A percentile compares a stretch with the other conserved stretches of the same genome.
Conservation (phyloP, 2,888 invertebrate species). For the Eretmocerus hayati region DNA sequence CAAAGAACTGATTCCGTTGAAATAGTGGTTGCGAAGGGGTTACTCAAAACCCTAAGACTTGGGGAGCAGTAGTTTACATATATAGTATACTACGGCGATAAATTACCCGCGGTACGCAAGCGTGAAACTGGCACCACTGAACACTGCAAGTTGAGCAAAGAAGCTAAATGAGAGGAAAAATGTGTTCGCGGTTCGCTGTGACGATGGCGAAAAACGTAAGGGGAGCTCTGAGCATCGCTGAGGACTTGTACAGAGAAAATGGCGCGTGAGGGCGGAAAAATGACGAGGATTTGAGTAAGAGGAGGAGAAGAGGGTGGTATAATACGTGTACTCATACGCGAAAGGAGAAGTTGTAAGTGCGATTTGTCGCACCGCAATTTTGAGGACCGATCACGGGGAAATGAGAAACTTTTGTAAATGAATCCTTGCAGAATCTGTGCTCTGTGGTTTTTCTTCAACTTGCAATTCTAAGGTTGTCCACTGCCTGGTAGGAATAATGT, state of each 20-base stretch:
- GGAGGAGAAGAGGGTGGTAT: background rate
- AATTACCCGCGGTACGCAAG: conserved; percentile 14
- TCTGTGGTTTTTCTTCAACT: too few species aligned
- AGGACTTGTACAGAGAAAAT: background rate
- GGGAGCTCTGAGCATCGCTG: too few species aligned
- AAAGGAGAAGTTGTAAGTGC: background rate
- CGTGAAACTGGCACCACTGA: conserved; percentile 10
- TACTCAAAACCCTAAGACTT: conserved; percentile 4
- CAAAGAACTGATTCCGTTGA: too few species aligned
- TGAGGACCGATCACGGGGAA: too few species aligned
- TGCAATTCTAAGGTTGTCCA: too few species aligned
- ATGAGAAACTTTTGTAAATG: too few species aligned
- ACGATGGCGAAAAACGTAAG: background rate
- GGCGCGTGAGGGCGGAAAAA: background rate
- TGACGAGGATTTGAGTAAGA: background rate
- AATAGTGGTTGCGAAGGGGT: conserved; percentile 9
- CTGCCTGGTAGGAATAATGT: too few species aligned
- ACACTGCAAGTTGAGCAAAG: too few species aligned
- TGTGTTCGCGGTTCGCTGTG: too few species aligned
- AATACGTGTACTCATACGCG: background rate
- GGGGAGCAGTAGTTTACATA: conserved; percentile 1
- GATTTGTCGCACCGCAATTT: too few species aligned
- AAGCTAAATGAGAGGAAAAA: conserved; percentile 19
- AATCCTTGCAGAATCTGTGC: too few species aligned
- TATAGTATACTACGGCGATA: too few species aligned